Evolutionary conservation across 2,113 vertebrate genomes (phyloP).

Genomic region (Notarius lentiginosus): DNA sequence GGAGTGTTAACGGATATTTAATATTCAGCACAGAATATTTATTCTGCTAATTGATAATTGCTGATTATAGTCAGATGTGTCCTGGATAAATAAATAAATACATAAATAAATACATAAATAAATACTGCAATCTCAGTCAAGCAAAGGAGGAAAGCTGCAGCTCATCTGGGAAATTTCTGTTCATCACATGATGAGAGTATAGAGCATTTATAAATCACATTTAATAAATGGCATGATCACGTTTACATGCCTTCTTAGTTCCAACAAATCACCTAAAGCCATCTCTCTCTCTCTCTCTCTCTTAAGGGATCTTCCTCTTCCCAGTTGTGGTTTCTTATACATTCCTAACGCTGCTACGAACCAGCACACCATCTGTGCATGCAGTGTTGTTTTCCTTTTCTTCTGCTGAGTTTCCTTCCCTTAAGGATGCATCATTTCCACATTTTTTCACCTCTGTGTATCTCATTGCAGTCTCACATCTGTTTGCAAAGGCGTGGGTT

Average conservation of each 20-base stretch:
- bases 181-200: neutral
- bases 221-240: neutral
- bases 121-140: neutral
- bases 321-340: neutral
- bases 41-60: neutral
- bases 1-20: neutral
- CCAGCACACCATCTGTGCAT: neutral
- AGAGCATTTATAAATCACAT: neutral
- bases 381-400: neutral
- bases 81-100: neutral
- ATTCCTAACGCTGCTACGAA: neutral
- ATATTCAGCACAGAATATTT: neutral
- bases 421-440: neutral
- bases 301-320: neutral
- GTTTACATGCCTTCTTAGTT: neutral
- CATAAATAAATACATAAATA: too few relatives aligned
- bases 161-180: neutral
- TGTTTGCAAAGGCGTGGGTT: neutral
- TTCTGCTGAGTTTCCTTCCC: neutral
- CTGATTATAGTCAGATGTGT: neutral
- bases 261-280: neutral
- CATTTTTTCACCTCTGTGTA: neutral
- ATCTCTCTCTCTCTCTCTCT: neutral
- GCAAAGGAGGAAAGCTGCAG: neutral
- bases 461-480: neutral